Conservation (phyloP, 2,888 invertebrate species). For the Drosophila leonis region DNA sequence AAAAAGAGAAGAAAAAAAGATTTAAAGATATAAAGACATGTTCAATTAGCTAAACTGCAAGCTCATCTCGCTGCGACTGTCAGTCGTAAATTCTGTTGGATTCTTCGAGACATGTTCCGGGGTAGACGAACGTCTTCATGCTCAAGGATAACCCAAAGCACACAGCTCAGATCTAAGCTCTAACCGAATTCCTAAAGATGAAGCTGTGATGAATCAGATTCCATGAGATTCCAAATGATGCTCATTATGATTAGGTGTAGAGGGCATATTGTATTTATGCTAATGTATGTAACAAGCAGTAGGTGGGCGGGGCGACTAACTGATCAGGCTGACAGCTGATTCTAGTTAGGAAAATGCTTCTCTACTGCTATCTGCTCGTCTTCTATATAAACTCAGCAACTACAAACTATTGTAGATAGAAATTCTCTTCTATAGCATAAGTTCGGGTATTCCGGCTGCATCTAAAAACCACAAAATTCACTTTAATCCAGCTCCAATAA, state of each 20-base stretch:
- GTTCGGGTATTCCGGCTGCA: too few species aligned
- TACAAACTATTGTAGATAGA: too few species aligned
- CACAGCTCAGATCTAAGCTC: neutral
- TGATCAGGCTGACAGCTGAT: too few species aligned
- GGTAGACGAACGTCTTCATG: constrained; percentile 40
- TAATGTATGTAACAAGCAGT: neutral
- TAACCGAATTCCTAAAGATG: neutral
- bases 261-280: neutral
- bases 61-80: constrained; percentile 58
- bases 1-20: constrained; percentile 33
- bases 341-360: too few species aligned
- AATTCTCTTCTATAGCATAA: too few species aligned
- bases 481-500: too few species aligned
- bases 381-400: too few species aligned
- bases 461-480: too few species aligned
- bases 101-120: constrained; percentile 37
- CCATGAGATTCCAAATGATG: too few species aligned
- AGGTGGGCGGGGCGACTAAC: too few species aligned
- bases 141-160: constrained; percentile 44
- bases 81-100: constrained; percentile 14
- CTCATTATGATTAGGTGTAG: too few species aligned
- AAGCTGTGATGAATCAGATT: neutral
- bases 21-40: constrained; percentile 36
- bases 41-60: constrained; percentile 74
- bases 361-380: too few species aligned